Conservation (phyloP, 2,113 vertebrate species). For the Chaetorhynchus papuensis region DNA sequence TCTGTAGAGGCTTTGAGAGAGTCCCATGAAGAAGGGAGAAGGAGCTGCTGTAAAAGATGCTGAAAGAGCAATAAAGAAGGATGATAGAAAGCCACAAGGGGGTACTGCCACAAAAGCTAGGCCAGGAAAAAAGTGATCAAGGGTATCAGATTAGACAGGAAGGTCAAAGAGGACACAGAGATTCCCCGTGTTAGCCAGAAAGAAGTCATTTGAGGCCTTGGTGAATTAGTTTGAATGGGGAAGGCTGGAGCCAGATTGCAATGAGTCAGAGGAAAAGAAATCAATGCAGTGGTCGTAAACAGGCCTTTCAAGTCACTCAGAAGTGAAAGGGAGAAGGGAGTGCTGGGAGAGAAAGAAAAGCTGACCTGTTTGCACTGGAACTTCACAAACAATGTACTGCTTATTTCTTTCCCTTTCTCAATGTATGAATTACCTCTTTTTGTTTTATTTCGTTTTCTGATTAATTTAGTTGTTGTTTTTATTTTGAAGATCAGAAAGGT, state of each 20-base stretch:
- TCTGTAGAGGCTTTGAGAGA: not conserved
- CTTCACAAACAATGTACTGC: conserved; percentile 5
- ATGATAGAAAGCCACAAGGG: not conserved
- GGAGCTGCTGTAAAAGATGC: not conserved
- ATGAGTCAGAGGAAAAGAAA: conserved; percentile 63
- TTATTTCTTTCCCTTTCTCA: conserved; percentile 18
- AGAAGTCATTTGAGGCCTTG: conserved; percentile 53
- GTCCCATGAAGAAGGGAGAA: not conserved
- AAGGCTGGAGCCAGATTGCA: conserved; percentile 39
- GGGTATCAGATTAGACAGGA: conserved; percentile 32
- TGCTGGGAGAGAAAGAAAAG: not conserved
- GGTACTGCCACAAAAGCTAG: conserved; percentile 34
- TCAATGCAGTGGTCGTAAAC: conserved; percentile 55
- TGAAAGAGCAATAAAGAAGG: conserved; percentile 1
- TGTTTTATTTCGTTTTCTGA: not conserved
- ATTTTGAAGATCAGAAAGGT: conserved; percentile 17
- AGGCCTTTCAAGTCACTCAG: conserved; percentile 52
- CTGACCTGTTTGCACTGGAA: conserved; percentile 49
- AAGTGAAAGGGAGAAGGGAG: conserved; percentile 30
- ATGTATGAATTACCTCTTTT: not conserved
- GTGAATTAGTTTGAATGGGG: conserved; percentile 46
- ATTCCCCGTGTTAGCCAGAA: not conserved
- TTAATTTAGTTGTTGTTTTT: not conserved
- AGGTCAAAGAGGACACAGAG: conserved; percentile 54
- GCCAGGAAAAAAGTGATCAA: not conserved